A percentile compares a stretch with the other conserved stretches of the same genome.
Conservation (phyloP, 2,888 invertebrate genomes). For the Chaitophorus viminalis region DNA sequence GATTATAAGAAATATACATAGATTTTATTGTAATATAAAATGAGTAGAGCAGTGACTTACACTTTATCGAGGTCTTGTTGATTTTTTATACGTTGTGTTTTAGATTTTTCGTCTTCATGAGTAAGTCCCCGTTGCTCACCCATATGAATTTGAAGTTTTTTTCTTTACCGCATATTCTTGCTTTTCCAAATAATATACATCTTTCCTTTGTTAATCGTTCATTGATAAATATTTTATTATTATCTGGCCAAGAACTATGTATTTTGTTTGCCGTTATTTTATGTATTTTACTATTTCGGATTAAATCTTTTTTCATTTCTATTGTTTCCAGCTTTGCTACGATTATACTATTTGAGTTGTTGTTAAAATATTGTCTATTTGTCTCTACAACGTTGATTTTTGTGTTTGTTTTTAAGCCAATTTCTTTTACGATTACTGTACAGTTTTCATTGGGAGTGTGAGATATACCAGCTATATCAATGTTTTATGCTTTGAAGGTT, state of each 20-base stretch:
- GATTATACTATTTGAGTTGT: background rate
- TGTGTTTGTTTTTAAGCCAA: background rate
- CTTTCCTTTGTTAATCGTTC: background rate
- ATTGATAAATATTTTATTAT: background rate
- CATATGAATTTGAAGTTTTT: conserved; percentile 45
- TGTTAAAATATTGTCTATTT: background rate
- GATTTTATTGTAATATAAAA: no score
- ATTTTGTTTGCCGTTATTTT: conserved; percentile 7
- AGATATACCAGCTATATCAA: background rate
- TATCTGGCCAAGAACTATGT: background rate
- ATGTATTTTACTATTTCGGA: background rate
- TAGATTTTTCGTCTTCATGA: conserved; percentile 33
- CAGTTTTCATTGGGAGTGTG: background rate
- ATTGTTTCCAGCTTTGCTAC: conserved; percentile 2
- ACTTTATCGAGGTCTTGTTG: conserved; percentile 12
- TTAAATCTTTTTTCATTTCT: background rate
- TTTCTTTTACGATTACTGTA: no score
- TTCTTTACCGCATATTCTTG: conserved; percentile 12
- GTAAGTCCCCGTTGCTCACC: conserved; percentile 28
- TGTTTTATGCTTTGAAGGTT: background rate
- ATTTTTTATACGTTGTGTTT: background rate
- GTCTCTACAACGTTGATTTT: background rate
- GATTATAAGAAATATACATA: no score
- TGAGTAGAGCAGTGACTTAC: background rate
- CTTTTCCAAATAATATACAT: background rate